These are phyloP conservation scores for Melanitta fusca DNA, from an alignment of 2,797 vertebrate genomes.

Conservation along the genomic window DNA sequence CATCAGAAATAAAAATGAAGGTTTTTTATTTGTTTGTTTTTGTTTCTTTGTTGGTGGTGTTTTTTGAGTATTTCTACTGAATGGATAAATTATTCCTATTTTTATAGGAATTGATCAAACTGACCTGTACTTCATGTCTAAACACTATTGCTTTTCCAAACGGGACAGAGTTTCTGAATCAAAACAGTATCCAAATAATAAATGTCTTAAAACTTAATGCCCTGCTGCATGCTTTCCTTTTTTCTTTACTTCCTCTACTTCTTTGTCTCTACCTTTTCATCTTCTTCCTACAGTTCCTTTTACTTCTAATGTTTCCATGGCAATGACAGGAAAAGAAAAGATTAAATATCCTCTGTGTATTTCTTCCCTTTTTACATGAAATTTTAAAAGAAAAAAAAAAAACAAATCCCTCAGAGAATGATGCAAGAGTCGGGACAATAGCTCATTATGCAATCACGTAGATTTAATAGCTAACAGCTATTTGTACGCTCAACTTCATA, in stretches of 20 bases:
- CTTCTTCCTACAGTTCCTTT: conserved; percentile 29
- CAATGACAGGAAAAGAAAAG: conserved; percentile 47
- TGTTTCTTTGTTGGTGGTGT: background rate
- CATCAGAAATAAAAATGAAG: background rate
- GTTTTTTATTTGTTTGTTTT: background rate
- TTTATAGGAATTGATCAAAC: background rate
- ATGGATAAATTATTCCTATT: background rate
- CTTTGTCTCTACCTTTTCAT: conserved; percentile 41
- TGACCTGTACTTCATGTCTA: background rate
- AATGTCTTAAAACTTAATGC: background rate
- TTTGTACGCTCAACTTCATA: conserved; percentile 11
- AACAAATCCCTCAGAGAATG: background rate
- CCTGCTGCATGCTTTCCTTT: background rate
- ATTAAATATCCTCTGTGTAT: conserved; percentile 27
- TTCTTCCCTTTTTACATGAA: background rate
- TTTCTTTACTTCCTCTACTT: background rate
- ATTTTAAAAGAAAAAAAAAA: background rate
- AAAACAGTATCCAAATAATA: background rate
- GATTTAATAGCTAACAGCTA: conserved; percentile 37
- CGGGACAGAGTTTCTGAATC: background rate
- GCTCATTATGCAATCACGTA: background rate
- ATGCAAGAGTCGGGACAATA: background rate
- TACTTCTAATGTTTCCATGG: conserved; percentile 66
- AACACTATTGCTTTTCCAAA: background rate
- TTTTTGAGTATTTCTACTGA: background rate